A percentile compares a stretch with the other conserved stretches of the same genome.
Evolutionary conservation across 2,797 vertebrate genomes (phyloP).

Genomic region (Hypotaenidia okinawae): DNA sequence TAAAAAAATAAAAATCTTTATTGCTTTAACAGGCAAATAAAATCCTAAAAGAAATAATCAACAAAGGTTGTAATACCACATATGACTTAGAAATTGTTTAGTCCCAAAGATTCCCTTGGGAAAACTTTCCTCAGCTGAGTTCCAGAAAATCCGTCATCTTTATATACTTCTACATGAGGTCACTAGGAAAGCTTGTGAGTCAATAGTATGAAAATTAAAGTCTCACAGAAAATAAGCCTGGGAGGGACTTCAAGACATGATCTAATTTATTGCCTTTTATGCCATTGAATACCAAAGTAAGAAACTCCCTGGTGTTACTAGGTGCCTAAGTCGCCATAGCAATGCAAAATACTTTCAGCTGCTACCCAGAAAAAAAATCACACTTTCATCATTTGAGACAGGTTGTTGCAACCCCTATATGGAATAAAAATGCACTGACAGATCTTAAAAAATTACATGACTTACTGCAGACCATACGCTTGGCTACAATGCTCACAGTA

Average conservation of each 20-base stretch:
- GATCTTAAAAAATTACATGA: neutral
- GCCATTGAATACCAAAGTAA: neutral
- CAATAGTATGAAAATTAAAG: slow-evolving; percentile 39
- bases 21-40: neutral
- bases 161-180: neutral
- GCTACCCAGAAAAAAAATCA: neutral
- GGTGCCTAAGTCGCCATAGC: neutral
- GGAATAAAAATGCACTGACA: slow-evolving; percentile 14
- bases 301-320: neutral
- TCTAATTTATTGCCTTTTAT: slow-evolving; percentile 34
- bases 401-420: neutral
- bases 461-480: neutral
- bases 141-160: neutral
- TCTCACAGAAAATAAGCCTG: slow-evolving; percentile 14
- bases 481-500: neutral
- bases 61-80: neutral
- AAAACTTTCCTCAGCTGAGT: neutral
- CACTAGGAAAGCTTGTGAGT: neutral
- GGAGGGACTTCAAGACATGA: slow-evolving; percentile 9
- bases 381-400: neutral
- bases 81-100: neutral
- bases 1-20: neutral
- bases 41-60: neutral
- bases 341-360: slow-evolving; percentile 27
- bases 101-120: neutral